Evolutionary conservation across 2,888 invertebrate species (phyloP).

Genomic region (Serrognathus titanus): DNA sequence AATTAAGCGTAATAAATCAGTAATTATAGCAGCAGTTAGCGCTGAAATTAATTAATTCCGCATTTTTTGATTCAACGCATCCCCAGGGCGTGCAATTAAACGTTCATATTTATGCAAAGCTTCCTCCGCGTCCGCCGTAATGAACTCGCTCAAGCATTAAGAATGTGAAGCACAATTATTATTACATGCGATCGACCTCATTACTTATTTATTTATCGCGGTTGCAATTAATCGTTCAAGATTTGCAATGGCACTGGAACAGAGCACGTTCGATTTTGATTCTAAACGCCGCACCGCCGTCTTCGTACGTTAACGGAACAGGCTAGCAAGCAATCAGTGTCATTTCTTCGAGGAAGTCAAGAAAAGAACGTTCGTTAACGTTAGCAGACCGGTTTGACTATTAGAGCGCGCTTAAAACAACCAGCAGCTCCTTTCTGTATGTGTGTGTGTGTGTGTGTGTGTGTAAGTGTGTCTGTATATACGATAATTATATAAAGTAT

Average conservation of each 20-base stretch:
- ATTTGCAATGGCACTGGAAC: too few relatives aligned
- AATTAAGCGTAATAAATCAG: conserved; percentile 1
- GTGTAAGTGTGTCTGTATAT: neutral
- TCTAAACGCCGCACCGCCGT: too few relatives aligned
- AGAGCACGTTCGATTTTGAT: too few relatives aligned
- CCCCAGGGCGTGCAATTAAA: neutral
- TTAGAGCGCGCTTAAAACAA: neutral
- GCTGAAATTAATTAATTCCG: neutral
- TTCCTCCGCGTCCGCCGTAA: neutral
- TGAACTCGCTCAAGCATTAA: too few relatives aligned
- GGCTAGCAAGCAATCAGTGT: neutral
- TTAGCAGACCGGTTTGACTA: conserved; percentile 2
- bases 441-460: too few relatives aligned
- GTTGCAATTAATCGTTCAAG: too few relatives aligned
- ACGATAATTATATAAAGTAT: neutral
- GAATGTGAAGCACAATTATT: too few relatives aligned
- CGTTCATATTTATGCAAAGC: conserved; percentile 1
- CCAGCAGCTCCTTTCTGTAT: neutral
- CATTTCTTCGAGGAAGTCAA: neutral
- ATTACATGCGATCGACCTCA: too few relatives aligned
- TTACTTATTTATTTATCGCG: too few relatives aligned
- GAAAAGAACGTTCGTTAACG: neutral
- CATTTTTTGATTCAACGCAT: neutral
- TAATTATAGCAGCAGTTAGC: neutral
- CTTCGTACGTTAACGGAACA: too few relatives aligned